Conservation (phyloP, 1,140 invertebrate genomes). For the Parapsyche elsis region DNA sequence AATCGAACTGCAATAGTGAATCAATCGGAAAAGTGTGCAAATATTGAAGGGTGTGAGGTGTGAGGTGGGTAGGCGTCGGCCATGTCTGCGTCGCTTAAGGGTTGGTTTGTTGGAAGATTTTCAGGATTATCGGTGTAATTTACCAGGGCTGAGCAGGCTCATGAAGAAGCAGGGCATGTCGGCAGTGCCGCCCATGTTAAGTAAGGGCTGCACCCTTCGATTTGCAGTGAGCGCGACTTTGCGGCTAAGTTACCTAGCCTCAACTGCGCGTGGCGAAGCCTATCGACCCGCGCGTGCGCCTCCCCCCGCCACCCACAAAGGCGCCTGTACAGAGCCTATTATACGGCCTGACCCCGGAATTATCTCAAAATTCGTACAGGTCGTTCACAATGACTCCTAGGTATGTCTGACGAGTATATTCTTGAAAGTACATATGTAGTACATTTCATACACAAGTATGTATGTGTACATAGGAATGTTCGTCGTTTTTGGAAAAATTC, state of each 20-base stretch:
- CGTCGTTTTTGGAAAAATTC: no score
- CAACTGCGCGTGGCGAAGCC: background rate
- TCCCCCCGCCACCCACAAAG: background rate
- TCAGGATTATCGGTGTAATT: background rate
- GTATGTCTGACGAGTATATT: no score
- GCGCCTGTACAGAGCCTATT: background rate
- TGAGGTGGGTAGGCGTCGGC: background rate
- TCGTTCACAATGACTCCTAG: no score
- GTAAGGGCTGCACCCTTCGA: background rate
- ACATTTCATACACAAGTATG: no score
- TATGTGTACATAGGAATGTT: no score
- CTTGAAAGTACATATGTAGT: no score
- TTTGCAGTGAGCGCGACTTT: background rate
- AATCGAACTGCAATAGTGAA: no score
- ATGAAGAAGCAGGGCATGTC: slow-evolving; percentile 28
- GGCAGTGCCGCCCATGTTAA: slow-evolving; percentile 9
- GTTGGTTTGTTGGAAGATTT: background rate
- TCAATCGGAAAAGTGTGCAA: no score
- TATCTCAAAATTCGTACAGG: no score
- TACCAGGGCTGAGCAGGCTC: slow-evolving; percentile 33
- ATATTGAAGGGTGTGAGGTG: no score
- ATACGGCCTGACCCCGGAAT: background rate
- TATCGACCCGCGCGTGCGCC: slow-evolving; percentile 41
- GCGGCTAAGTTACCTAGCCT: background rate
- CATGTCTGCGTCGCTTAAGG: background rate